Conservation (phyloP, 2,797 vertebrate genomes). For the Sus cebifrons region DNA sequence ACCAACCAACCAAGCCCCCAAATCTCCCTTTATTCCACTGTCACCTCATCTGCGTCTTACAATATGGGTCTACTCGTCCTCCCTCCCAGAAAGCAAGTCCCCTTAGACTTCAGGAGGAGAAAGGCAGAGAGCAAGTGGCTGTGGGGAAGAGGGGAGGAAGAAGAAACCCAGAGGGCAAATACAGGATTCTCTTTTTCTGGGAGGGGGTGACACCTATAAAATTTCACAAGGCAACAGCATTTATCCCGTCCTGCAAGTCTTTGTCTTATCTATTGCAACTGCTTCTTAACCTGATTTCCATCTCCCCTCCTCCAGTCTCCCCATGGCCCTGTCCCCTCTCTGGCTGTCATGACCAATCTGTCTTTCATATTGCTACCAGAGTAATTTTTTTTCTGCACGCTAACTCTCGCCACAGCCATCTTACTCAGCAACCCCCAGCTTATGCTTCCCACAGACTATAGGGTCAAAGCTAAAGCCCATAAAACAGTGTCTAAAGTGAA, state of each 20-base stretch:
- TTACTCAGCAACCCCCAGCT: background rate
- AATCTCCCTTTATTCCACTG: background rate
- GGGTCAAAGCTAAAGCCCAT: background rate
- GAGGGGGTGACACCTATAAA: background rate
- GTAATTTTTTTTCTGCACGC: background rate
- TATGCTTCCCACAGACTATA: background rate
- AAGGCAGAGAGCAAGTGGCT: background rate
- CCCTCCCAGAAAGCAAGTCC: background rate
- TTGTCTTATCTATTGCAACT: background rate
- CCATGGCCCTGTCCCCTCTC: background rate
- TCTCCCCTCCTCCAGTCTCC: background rate
- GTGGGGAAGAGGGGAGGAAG: background rate
- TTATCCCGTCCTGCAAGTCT: background rate
- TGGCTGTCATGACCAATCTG: background rate
- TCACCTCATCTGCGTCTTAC: background rate
- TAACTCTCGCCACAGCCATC: background rate
- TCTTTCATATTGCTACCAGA: background rate
- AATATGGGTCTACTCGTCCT: background rate
- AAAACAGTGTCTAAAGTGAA: background rate
- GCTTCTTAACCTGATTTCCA: background rate
- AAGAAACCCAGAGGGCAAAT: background rate
- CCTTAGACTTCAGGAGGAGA: background rate
- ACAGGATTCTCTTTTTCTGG: background rate
- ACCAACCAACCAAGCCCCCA: background rate
- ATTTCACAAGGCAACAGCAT: background rate